Conservation (phyloP, 2,888 invertebrate species). For the Dione juno region DNA sequence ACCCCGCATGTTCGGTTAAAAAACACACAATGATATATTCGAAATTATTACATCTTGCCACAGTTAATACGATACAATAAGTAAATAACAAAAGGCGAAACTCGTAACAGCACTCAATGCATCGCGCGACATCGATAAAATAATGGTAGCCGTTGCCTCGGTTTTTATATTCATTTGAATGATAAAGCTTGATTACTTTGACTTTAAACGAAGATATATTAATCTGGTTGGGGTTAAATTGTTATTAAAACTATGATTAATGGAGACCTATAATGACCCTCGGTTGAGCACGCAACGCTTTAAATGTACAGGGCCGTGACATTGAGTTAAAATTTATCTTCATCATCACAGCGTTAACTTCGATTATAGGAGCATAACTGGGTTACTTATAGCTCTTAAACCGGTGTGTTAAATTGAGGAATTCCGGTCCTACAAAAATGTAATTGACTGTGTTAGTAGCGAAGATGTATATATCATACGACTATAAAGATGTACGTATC, state of each 20-base stretch:
- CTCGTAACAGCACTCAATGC: conserved; percentile 76
- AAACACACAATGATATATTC: conserved; percentile 77
- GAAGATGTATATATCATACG: conserved; percentile 15
- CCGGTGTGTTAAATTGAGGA: conserved; percentile 57
- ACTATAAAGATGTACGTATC: not conserved
- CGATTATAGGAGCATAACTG: conserved; percentile 51
- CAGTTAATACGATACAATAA: conserved; percentile 82
- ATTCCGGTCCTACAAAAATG: conserved; percentile 44
- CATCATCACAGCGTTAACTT: conserved; percentile 61
- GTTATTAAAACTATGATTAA: conserved; percentile 84
- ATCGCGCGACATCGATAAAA: conserved; percentile 56
- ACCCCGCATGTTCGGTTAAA: conserved; percentile 77
- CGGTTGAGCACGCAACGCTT: conserved; percentile 75
- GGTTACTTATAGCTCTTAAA: conserved; percentile 51
- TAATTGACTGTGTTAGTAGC: conserved; percentile 40
- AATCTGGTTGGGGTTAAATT: conserved; percentile 82
- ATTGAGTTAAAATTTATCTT: conserved; percentile 76
- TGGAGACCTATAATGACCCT: conserved; percentile 76
- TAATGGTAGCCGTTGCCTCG: conserved; percentile 65
- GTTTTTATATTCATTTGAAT: conserved; percentile 76
- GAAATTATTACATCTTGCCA: conserved; percentile 82
- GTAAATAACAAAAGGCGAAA: conserved; percentile 74
- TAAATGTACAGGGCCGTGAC: conserved; percentile 71
- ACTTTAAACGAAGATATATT: conserved; percentile 81
- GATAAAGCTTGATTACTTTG: conserved; percentile 71